A percentile compares a stretch with the other conserved stretches of the same genome.
phyloP scores from a whole-genome alignment of 2,797 vertebrate species.

The Simalia tracyae region DNA sequence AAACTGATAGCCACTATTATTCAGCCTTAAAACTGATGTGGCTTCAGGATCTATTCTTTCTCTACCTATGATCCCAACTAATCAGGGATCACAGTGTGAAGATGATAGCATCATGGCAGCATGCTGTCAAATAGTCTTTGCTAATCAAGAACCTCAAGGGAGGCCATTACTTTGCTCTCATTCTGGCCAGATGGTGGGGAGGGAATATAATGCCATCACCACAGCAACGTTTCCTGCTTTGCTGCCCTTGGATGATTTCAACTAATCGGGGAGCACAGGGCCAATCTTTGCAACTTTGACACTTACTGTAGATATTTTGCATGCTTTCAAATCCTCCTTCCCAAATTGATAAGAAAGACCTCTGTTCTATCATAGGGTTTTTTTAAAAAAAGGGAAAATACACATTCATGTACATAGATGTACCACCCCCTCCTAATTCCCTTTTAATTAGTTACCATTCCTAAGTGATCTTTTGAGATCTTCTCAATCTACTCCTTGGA shows the following conservation, averaged over 20 bases:
- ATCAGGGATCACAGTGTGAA: not conserved
- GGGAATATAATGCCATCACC: not conserved
- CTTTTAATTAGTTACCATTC: too few relatives aligned
- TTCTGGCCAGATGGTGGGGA: not conserved
- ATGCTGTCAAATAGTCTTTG: not conserved
- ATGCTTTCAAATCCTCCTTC: not conserved
- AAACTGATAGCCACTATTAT: not conserved
- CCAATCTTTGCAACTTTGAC: not conserved
- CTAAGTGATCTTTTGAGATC: too few relatives aligned
- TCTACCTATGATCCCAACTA: not conserved
- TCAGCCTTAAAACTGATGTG: not conserved
- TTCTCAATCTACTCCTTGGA: too few relatives aligned
- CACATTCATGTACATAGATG: too few relatives aligned
- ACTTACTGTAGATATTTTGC: not conserved
- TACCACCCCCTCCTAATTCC: too few relatives aligned
- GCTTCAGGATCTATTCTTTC: not conserved
- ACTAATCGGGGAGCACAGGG: not conserved
- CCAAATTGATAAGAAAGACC: too few relatives aligned
- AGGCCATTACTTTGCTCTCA: not conserved
- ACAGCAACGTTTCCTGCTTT: not conserved
- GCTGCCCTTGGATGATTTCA: not conserved
- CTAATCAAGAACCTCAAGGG: not conserved
- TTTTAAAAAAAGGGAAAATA: too few relatives aligned
- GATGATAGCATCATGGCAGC: not conserved
- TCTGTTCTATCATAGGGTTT: too few relatives aligned